phyloP scores from a whole-genome alignment of 2,888 invertebrate species.

The Mamestra brassicae region DNA sequence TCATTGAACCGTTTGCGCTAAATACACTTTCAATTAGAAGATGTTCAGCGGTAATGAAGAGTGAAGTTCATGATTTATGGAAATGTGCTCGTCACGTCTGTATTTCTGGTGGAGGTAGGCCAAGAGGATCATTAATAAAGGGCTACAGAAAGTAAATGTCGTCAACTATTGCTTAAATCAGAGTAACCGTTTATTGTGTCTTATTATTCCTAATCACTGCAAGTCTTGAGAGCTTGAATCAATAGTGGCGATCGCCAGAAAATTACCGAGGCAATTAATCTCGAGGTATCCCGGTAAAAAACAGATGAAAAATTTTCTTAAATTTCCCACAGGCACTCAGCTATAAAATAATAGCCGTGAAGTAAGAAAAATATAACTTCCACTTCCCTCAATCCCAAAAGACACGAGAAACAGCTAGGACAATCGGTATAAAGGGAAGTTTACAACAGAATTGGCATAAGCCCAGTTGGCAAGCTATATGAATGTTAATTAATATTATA shows the following conservation, averaged over 20 bases:
- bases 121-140: background rate
- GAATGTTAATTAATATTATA: background rate
- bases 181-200: background rate
- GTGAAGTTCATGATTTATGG: slow-evolving; percentile 42
- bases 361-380: background rate
- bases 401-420: background rate
- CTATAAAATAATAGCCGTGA: too few species aligned
- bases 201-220: background rate
- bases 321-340: too few species aligned
- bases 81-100: background rate
- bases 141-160: background rate
- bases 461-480: background rate
- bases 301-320: too few species aligned
- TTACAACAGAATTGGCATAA: background rate
- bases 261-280: background rate
- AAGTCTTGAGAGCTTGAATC: background rate
- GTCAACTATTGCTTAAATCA: background rate
- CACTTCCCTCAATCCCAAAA: background rate
- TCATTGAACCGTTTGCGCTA: slow-evolving; percentile 47
- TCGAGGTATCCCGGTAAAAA: too few species aligned
- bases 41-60: slow-evolving; percentile 34
- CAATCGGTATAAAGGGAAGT: too few species aligned
- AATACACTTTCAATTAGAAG: slow-evolving; percentile 46
- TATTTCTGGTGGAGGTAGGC: background rate
- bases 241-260: background rate